Percentiles rank a stretch among this genome's conserved stretches.
These are phyloP conservation scores for Steinernema khuongi DNA, from an alignment of 1,140 invertebrate genomes.

Conservation along the genomic window DNA sequence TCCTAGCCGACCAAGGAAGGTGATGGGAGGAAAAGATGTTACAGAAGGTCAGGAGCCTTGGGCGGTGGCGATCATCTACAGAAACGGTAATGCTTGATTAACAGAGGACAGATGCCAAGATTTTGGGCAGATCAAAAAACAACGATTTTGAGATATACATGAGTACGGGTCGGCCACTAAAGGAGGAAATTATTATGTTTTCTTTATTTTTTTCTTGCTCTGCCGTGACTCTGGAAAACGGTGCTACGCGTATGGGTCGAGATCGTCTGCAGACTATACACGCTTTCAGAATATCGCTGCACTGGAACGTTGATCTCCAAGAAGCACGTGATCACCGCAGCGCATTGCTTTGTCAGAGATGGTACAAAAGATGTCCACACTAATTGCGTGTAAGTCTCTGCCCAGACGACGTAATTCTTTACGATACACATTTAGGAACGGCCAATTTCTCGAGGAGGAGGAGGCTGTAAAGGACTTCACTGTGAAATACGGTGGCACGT, in stretches of 20 bases:
- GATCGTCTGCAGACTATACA: background rate
- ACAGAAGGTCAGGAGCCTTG: background rate
- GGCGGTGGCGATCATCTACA: background rate
- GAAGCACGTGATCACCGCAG: background rate
- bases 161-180: too few relatives aligned
- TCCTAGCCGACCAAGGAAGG: too few relatives aligned
- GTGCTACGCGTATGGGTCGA: background rate
- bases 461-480: background rate
- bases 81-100: background rate
- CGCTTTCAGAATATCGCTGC: slow-evolving; percentile 3
- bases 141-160: background rate
- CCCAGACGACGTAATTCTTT: too few relatives aligned
- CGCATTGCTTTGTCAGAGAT: background rate
- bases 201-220: background rate
- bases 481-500: background rate
- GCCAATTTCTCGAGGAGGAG: background rate
- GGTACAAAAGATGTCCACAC: background rate
- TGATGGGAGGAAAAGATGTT: background rate
- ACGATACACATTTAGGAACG: background rate
- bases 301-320: background rate
- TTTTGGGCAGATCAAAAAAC: background rate
- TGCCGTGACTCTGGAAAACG: too few relatives aligned
- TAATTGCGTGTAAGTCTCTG: background rate
- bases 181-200: too few relatives aligned
- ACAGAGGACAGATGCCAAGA: background rate